Evolutionary conservation across 1,140 invertebrate genomes (phyloP), one percentile per base, ranked within the genome.

Genomic region (Nilaparvata lugens): DNA sequence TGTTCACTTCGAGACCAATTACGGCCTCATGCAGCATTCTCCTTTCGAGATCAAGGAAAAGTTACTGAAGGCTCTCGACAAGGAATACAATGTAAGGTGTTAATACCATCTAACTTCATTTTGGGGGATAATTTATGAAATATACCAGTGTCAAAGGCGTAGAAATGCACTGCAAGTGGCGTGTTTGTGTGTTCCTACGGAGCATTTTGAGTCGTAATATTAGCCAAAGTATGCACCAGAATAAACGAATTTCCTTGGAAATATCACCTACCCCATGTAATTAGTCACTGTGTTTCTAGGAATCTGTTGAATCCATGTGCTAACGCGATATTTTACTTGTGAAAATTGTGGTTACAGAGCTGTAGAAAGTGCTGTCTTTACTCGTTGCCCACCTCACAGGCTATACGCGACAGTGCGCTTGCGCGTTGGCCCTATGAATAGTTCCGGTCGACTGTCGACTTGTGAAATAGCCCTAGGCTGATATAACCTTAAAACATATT

Each of bases 71-170:
- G 79, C 79, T 70, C 74, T 82, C 70, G 80, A 82, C 76, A 73
- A 74, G 68, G 78, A 82, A 67, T 78, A 82, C 74, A 81, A 82
- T 82, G 80, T 82, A 81, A 80, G 79, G 65, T 60, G 62, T 68
- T 52, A 65, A 60, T 52, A 64, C 53, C 48, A 43, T 58, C 56
- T 62, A 64, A 62, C 57, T 63, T 53, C 31, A 48, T 56, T 53
- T 23, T 38, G 54, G 52, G 43, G 18, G 58, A 56, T 31, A 52
- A 54, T 62, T 35, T 42, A 38, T 58, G 59, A 59, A 65, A 54
- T 42, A 4, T 18, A 54, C 19, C 19, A 57, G 52, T 61, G 52
- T 31, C 58, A 54, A 62, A 61, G 40, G 63, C 59, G 54, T 62
- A 61, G 60, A 64, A 64, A 63, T 60, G 42, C 56, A 62, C 65